Percentiles rank a stretch among this genome's conserved stretches.
Conservation (phyloP, 2,113 vertebrate species). For the Crypturellus undulatus region DNA sequence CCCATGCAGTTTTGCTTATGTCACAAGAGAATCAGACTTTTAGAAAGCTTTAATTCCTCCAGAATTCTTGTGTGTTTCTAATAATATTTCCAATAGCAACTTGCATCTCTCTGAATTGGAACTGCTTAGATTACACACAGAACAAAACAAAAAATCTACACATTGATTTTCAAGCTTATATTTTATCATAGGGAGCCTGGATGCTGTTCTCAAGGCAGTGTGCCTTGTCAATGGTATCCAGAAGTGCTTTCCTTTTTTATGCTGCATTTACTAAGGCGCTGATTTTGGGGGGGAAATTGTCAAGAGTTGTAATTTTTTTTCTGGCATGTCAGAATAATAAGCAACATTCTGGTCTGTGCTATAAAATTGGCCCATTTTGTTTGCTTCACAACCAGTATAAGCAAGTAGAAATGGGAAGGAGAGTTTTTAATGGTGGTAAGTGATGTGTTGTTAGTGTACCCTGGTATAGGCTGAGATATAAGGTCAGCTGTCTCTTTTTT, state of each 20-base stretch:
- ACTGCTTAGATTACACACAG: neutral
- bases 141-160: neutral
- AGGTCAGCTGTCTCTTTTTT: neutral
- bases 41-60: neutral
- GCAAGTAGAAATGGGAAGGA: neutral
- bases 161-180: neutral
- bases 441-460: neutral
- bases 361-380: neutral
- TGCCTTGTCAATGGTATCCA: neutral
- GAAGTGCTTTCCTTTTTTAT: neutral
- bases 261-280: neutral
- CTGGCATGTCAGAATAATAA: neutral
- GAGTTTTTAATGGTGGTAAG: neutral
- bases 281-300: neutral
- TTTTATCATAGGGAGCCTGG: neutral
- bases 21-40: neutral
- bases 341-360: neutral
- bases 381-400: neutral
- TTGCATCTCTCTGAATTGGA: neutral
- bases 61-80: neutral
- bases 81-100: neutral
- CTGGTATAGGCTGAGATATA: neutral
- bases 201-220: neutral
- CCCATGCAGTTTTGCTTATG: neutral
- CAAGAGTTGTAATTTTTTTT: neutral